Evolutionary conservation across 1,140 invertebrate genomes (phyloP).

Genomic region (Physella acuta): DNA sequence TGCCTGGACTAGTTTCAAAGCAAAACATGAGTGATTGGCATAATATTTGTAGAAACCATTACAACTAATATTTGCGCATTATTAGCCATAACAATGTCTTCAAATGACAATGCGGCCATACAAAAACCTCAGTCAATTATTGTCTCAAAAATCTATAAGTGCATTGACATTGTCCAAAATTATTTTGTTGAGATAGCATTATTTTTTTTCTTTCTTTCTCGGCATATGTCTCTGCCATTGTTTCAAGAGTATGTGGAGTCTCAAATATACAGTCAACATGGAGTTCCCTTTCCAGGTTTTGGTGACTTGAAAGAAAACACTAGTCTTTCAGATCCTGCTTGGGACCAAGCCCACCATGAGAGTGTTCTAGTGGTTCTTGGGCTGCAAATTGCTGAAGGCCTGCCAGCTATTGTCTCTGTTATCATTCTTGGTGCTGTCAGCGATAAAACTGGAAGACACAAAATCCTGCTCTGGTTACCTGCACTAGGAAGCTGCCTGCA

Average conservation of each 20-base stretch:
- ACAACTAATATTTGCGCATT: too few species aligned
- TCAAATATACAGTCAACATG: slow-evolving; percentile 43
- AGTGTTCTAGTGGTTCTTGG: slow-evolving; percentile 45
- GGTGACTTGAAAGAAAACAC: slow-evolving; percentile 15
- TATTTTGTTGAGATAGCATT: slow-evolving; percentile 52
- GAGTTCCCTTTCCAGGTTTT: slow-evolving; percentile 33
- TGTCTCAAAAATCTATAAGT: slow-evolving; percentile 17
- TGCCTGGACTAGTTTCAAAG: too few species aligned
- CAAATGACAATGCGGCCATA: too few species aligned
- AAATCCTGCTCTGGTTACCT: slow-evolving; percentile 50
- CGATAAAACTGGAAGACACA: slow-evolving; percentile 49
- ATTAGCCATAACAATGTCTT: too few species aligned
- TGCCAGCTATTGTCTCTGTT: slow-evolving; percentile 51
- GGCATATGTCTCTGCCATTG: slow-evolving; percentile 54
- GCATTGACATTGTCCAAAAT: slow-evolving; percentile 38
- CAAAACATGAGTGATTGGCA: too few species aligned
- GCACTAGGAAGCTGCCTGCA: slow-evolving; percentile 46
- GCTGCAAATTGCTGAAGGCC: slow-evolving; percentile 51
- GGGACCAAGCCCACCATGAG: slow-evolving; percentile 44
- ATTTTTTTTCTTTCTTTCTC: slow-evolving; percentile 48
- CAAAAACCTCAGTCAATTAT: neutral
- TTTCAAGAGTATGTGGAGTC: slow-evolving; percentile 53
- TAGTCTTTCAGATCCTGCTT: slow-evolving; percentile 25
- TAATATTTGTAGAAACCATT: too few species aligned
- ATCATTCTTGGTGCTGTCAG: slow-evolving; percentile 52